Base-by-base conservation (phyloP, 2,888 invertebrate genomes). In the Dusona sp. region DNA sequence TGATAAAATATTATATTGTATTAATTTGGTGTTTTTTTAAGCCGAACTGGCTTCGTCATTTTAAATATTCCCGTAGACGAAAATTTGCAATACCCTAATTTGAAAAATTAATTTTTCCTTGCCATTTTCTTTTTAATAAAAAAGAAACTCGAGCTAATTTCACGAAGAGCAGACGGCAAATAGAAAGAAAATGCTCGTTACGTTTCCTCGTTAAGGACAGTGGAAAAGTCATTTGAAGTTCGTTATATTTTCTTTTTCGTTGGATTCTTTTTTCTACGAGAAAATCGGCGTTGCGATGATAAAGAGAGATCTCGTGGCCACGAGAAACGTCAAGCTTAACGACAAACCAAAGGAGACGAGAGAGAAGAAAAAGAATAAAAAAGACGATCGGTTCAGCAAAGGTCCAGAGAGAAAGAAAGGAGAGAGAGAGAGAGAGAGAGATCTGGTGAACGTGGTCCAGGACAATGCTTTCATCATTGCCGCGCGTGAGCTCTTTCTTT, bases 391-490 rank as follows among this genome's bases (percentile, higher is more conserved):
- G 81, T 81, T 81, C 79, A 85, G 85, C 79, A 85, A 72, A 79
- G 81, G 84, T 80, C 85, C 81, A 83, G 84, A 74, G 68, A 45
- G 61, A 42, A 61, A 57, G 48, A 38, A 42, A 11, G 11, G 42
- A 42, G 42, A 2, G 42, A 42, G 42, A 42, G 42, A 90, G 87
- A 90, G 89, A 75, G 74, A 45, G 57, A 48, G 45, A 70, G 57
- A 61, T 83, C 88, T 89, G 90, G 90, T 90, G 91, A 92, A 90
- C 91, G 90, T 90, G 91, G 92, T 90, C 91, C 90, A 91, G 92
- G 92, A 94, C 94, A 94, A 94, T 94, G 94, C 94, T 94, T 94
- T 94, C 93, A 94, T 94, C 94, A 93, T 94, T 92, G 94, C 94
- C 94, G 93, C 93, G 77, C 84, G 82, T 81, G 80, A 74, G 79